Evolutionary conservation across 2,113 vertebrate genomes (phyloP).

Genomic region (Mormyrus lacerda): DNA sequence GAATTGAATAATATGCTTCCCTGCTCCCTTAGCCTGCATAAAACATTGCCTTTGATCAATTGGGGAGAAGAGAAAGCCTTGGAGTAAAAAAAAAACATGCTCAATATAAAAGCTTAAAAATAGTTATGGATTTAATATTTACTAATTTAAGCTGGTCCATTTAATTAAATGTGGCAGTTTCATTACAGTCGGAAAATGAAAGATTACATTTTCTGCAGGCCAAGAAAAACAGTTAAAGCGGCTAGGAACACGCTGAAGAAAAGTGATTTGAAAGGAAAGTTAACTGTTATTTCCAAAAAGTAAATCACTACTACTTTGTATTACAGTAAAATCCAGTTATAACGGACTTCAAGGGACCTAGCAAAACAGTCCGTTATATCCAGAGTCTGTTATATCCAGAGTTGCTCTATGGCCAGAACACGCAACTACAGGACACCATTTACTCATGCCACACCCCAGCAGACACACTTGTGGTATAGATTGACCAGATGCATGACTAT

Average conservation of each 20-base stretch:
- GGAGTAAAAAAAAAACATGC: slow-evolving; percentile 14
- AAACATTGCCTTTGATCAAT: slow-evolving; percentile 9
- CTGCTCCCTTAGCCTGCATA: background rate
- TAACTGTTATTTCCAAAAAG: background rate
- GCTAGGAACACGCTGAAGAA: background rate
- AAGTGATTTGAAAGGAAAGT: slow-evolving; percentile 13
- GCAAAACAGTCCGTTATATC: too few species aligned
- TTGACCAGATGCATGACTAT: too few species aligned
- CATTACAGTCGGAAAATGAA: slow-evolving; percentile 12
- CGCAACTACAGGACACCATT: too few species aligned
- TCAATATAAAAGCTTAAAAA: slow-evolving; percentile 1
- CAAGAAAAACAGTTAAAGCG: slow-evolving; percentile 7
- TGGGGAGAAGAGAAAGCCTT: slow-evolving; percentile 4
- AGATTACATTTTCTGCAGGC: slow-evolving; percentile 8
- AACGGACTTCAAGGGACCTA: too few species aligned
- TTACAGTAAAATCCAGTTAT: background rate
- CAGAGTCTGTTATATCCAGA: too few species aligned
- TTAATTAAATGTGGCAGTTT: slow-evolving; percentile 31
- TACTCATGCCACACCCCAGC: too few species aligned
- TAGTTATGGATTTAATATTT: slow-evolving; percentile 26
- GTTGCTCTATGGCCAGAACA: too few species aligned
- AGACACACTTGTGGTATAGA: too few species aligned
- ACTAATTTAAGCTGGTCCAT: slow-evolving; percentile 17
- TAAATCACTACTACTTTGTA: background rate
- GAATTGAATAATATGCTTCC: slow-evolving; percentile 13